Base-by-base conservation (phyloP, 2,888 invertebrate genomes). In the Thymelicus acteon region DNA sequence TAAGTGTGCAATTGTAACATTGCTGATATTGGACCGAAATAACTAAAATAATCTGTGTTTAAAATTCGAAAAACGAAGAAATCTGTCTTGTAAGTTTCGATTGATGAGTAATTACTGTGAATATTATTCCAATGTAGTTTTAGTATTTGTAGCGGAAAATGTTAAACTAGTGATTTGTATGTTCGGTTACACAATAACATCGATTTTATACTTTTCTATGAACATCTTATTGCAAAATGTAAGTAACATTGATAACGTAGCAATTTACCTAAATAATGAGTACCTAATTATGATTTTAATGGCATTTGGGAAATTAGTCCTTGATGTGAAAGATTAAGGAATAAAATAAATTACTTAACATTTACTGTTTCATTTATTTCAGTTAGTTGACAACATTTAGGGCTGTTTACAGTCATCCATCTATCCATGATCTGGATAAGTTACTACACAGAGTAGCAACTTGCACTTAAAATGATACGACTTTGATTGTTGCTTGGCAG, bases 121-220 rank as follows among this genome's bases (percentile, higher is more conserved):
- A 75, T 76, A 69, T 74, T 77, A 75, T 67, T 75, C 65, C 73
- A 76, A 75, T 66, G 72, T 74, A 75, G 66, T 72, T 68, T 66
- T 76, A 77, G 76, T 69, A 72, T 73, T 76, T 74, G 75, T 80
- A 77, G 76, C 72, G 75, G 73, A 77, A 71, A 77, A 78, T 76
- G 61, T 73, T 77, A 74, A 73, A 76, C 81, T 87, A 85, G 84
- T 80, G 77, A 82, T 80, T 79, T 78, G 79, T 79, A 74, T 81
- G 70, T 75, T 78, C 78, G 79, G 82, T 82, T 77, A 75, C 76
- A 73, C 72, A 82, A 80, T 82, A 81, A 81, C 78, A 78, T 79
- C 84, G 82, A 82, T 92, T 92, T 92, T 92, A 87, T 92, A 92
- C 89, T 89, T 90, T 90, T 92, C 87, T 91, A 91, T 86, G 84